Conservation (phyloP, 2,888 invertebrate species). For the Andrena bucephala region DNA sequence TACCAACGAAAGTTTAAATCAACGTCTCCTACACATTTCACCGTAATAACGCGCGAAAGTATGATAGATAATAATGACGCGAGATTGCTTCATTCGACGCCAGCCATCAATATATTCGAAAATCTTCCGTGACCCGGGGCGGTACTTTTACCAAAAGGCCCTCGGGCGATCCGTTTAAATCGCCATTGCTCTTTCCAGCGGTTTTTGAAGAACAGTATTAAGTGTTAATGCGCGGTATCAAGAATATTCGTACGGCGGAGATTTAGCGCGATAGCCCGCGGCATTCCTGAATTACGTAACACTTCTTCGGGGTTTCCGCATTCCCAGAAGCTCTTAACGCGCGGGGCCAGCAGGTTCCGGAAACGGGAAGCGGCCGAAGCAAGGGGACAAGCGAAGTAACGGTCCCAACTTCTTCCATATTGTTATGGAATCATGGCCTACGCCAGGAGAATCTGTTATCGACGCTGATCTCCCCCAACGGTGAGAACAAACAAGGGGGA, state of each 20-base stretch:
- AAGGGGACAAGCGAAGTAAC: slow-evolving; percentile 55
- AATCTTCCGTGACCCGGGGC: not conserved
- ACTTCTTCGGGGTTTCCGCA: slow-evolving; percentile 38
- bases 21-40: too few relatives aligned
- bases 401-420: slow-evolving; percentile 59
- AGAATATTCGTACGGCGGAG: not conserved
- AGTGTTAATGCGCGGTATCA: slow-evolving; percentile 7
- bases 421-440: slow-evolving; percentile 58
- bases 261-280: slow-evolving; percentile 12
- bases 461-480: slow-evolving; percentile 62
- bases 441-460: slow-evolving; percentile 61
- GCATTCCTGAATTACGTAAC: slow-evolving; percentile 34
- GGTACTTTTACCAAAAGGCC: not conserved
- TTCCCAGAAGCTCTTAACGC: slow-evolving; percentile 51
- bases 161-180: not conserved
- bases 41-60: too few relatives aligned
- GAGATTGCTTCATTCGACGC: too few relatives aligned
- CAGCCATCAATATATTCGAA: too few relatives aligned
- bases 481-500: slow-evolving; percentile 64
- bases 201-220: not conserved
- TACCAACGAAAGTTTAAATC: too few relatives aligned
- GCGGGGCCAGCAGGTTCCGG: slow-evolving; percentile 38
- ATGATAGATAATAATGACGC: too few relatives aligned
- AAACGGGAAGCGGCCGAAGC: slow-evolving; percentile 63
- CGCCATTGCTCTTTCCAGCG: not conserved